Evolutionary conservation across 2,797 vertebrate species (phyloP), one percentile per base, ranked within the genome.

Genomic region (Distichodus sexfasciatus): DNA sequence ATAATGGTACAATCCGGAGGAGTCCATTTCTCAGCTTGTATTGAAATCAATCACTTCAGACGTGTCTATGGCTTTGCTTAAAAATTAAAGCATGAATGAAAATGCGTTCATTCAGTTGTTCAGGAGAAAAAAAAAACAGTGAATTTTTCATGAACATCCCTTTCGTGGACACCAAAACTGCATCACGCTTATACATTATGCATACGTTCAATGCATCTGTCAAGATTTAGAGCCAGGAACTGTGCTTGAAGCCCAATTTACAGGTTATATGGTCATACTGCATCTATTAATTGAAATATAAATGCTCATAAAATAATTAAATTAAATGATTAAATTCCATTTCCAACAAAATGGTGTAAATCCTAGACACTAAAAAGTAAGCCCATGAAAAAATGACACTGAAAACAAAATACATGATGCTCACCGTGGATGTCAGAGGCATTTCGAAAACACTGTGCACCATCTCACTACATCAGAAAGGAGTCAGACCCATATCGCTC

Each of bases 391-490:
- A 29, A 68, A 29, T 50, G 12, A 33, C 7, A 17, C 6, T 9
- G 1, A 10, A 17, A 46, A 24, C 19, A 24, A 48, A 58, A 64
- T 66, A 33, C 55, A 38, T 58, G n/a, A 12, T 36, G 53, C 74
- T 75, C 74, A 75, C 74, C 74, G 68, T 75, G 38, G 74, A 71
- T 67, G 74, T 71, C 33, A 75, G 63, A 55, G 68, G 74, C 74
- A 75, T 75, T 75, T 75, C 73, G 55, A 75, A 71, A 47, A 44
- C 33, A 54, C 62, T 66, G 40, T 53, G 60, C 73, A 75, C 61
- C 73, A 75, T 75, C 48, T 68, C 74, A 51, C 66, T 19, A 57
- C 66, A 75, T 75, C 68, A 71, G 54, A 71, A 71, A 26, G 17
- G 17, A 66, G 31, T 58, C 40, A 35, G 46, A 35, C 48, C 63